Base-by-base conservation (phyloP, 2,888 invertebrate species). In the Cryptocephalus moraei region DNA sequence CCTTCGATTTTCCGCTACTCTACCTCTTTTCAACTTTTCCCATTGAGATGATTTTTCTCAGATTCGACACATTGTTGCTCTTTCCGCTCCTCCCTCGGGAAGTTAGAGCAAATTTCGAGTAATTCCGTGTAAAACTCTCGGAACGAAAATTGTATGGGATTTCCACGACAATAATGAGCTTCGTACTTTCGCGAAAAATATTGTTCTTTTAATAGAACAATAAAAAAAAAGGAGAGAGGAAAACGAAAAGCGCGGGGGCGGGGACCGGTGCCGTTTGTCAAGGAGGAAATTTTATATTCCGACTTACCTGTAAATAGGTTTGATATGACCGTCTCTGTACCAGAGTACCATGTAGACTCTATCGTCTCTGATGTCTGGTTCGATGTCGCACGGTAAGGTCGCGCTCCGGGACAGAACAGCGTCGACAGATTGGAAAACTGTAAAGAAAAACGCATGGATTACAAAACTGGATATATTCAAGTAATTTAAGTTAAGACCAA, bases 261-360 rank as follows among this genome's bases (percentile, higher is more conserved):
- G 14, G 41, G n/a, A n/a, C n/a, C n/a, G n/a, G n/a, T n/a, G n/a
- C n/a, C n/a, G n/a, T n/a, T n/a, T n/a, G n/a, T n/a, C n/a, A n/a
- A 38, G 11, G n/a, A 43, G 43, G 33, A 43, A 33, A 42, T 13
- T 22, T 6, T 22, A 4, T 6, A 41, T 41, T 13, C 36, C 33
- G 6, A 41, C 47, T 75, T 73, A 91, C 91, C 90, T 91, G 77
- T 91, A 92, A 64, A 92, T 84, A 56, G 92, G 91, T 72, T 89
- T 90, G 54, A 85, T 86, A 45, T 84, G 84, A 60, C 83, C 85
- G 67, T 90, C 90, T 56, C 88, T 78, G 71, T 90, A 92, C 91
- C 91, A 92, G 45, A 92, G 78, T 59, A 92, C 91, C 88, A 91
- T 90, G 72, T 91, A 90, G 51, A 91, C 89, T 53, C 87, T 79